Conservation (phyloP, 2,888 invertebrate genomes). For the Emesis russula region DNA sequence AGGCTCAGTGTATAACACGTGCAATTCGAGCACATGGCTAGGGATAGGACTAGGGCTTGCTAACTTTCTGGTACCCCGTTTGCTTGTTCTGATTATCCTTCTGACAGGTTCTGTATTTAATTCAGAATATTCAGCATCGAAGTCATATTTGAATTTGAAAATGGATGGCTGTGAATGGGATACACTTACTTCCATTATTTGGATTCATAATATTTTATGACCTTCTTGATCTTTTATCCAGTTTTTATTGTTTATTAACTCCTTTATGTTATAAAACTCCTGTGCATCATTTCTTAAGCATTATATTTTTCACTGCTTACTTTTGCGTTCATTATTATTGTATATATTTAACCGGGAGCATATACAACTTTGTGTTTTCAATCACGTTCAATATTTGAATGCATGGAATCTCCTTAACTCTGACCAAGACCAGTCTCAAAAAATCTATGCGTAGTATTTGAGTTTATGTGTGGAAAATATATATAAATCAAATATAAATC, state of each 20-base stretch:
- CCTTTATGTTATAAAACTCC: not conserved
- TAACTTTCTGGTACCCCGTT: not conserved
- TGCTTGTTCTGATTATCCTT: slow-evolving; percentile 6
- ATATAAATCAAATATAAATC: slow-evolving; percentile 22
- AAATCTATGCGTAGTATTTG: slow-evolving; percentile 19
- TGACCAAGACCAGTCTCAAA: slow-evolving; percentile 29
- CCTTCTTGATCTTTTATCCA: slow-evolving; percentile 11
- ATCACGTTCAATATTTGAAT: not conserved
- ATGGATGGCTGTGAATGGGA: slow-evolving; percentile 3
- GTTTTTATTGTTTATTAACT: slow-evolving; percentile 7
- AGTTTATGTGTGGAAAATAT: not conserved
- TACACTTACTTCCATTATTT: slow-evolving; percentile 19
- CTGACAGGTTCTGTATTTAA: not conserved
- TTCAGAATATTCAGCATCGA: slow-evolving; percentile 19
- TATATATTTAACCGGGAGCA: slow-evolving; percentile 18
- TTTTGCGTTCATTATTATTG: slow-evolving; percentile 18
- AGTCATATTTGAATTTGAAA: slow-evolving; percentile 20
- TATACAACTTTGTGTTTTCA: slow-evolving; percentile 26
- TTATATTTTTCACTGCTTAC: slow-evolving; percentile 2
- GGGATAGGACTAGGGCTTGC: not conserved
- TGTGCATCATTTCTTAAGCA: not conserved
- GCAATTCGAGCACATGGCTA: not conserved
- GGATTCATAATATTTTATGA: not conserved
- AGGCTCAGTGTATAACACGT: not conserved
- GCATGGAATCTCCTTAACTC: slow-evolving; percentile 18